Percentiles rank a stretch among this genome's conserved stretches.
These are phyloP conservation scores for Prosapia bicincta DNA, from an alignment of 2,888 invertebrate genomes.

Conservation along the genomic window DNA sequence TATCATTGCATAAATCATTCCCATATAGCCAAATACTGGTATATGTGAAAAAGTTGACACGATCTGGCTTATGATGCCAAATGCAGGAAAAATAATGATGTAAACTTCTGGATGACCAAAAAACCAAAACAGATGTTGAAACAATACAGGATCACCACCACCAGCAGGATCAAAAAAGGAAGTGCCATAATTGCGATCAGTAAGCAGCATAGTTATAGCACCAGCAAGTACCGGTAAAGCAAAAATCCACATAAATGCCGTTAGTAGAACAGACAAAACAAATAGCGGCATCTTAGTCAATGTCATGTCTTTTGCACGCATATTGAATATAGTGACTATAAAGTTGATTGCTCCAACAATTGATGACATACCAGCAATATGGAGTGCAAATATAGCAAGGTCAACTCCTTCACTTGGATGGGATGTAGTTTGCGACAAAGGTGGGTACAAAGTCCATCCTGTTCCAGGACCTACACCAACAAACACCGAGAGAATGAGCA, in stretches of 20 bases:
- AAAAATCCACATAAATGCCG: conserved; percentile 53
- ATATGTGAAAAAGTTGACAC: conserved; percentile 46
- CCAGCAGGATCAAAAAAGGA: conserved; percentile 77
- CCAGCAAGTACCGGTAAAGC: conserved; percentile 74
- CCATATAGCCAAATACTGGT: conserved; percentile 67
- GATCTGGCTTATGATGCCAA: conserved; percentile 78
- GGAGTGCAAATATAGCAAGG: too few species aligned
- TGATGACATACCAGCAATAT: too few species aligned
- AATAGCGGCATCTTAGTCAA: too few species aligned
- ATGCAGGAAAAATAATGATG: conserved; percentile 69
- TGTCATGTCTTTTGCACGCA: too few species aligned
- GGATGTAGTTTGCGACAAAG: too few species aligned
- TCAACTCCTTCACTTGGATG: too few species aligned
- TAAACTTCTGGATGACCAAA: conserved; percentile 68
- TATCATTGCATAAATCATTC: conserved; percentile 82
- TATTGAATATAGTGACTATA: too few species aligned
- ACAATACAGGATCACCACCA: conserved; percentile 76
- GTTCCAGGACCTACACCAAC: too few species aligned
- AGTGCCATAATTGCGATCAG: conserved; percentile 76
- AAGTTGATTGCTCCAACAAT: too few species aligned
- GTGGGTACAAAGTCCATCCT: too few species aligned
- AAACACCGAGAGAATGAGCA: too few species aligned
- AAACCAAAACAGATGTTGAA: conserved; percentile 84
- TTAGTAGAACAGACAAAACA: too few species aligned
- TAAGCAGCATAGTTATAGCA: conserved; percentile 74